A percentile compares a stretch with the other conserved stretches of the same genome.
Conservation (phyloP, 1,140 invertebrate species). For the Samia ricini region DNA sequence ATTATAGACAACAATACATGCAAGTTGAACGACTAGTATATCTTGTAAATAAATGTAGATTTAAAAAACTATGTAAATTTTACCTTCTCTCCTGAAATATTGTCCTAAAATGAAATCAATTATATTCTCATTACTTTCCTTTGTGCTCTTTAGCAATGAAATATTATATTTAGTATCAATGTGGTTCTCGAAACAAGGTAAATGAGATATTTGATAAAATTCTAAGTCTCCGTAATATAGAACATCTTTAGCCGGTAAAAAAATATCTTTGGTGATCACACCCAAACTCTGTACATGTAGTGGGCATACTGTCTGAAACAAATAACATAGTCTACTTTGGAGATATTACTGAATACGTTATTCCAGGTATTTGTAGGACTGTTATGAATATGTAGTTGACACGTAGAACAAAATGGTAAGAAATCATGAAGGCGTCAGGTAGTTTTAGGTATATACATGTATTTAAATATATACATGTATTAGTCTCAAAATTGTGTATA, state of each 20-base stretch:
- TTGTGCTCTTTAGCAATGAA: constrained; percentile 65
- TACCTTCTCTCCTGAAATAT: constrained; percentile 80
- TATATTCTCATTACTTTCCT: constrained; percentile 47
- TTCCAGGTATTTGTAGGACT: too few relatives aligned
- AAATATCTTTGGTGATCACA: constrained; percentile 76
- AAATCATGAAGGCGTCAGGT: too few relatives aligned
- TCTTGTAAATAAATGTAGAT: not conserved
- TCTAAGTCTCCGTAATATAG: constrained; percentile 79
- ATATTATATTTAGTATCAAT: constrained; percentile 77
- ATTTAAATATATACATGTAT: too few relatives aligned
- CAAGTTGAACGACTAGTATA: too few relatives aligned
- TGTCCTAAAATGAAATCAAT: constrained; percentile 75
- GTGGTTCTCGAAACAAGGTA: constrained; percentile 74
- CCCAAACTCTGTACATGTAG: constrained; percentile 80
- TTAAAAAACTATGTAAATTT: constrained; percentile 15
- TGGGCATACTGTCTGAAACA: constrained; percentile 75
- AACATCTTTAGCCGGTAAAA: constrained; percentile 67
- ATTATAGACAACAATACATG: too few relatives aligned
- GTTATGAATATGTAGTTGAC: too few relatives aligned
- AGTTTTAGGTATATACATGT: too few relatives aligned
- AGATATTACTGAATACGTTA: too few relatives aligned
- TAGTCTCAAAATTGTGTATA: too few relatives aligned
- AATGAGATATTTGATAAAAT: constrained; percentile 78
- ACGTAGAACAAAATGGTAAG: too few relatives aligned
- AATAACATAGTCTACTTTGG: constrained; percentile 14